Percentiles rank a stretch among this genome's conserved stretches.
Evolutionary conservation across 1,140 invertebrate genomes (phyloP).

Genomic region (Drosophila repleta): DNA sequence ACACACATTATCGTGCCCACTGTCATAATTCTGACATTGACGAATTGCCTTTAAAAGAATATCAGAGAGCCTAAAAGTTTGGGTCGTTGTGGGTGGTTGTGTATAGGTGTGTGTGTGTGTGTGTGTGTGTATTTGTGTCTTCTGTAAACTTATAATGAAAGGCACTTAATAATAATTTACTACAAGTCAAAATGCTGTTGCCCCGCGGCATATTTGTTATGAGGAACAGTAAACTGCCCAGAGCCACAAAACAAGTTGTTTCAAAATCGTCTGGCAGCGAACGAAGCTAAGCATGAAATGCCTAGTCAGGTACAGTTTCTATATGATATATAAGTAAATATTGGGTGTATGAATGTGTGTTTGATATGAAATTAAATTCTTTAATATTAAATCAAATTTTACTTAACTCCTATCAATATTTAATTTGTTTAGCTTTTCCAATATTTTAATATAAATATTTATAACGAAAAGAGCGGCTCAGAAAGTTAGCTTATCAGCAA

Average conservation of each 20-base stretch:
- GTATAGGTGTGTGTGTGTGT: background rate
- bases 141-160: conserved; percentile 61
- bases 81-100: background rate
- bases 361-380: background rate
- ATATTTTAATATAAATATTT: too few species aligned
- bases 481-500: too few species aligned
- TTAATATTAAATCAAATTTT: too few species aligned
- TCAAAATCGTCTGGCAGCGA: too few species aligned
- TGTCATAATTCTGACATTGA: conserved; percentile 78
- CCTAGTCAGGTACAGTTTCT: too few species aligned
- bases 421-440: too few species aligned
- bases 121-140: conserved; percentile 2
- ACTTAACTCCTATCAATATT: too few species aligned
- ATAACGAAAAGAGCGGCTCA: too few species aligned
- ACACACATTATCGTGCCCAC: conserved; percentile 49
- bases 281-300: too few species aligned
- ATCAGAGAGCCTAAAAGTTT: conserved; percentile 23
- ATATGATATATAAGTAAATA: too few species aligned
- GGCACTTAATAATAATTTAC: conserved; percentile 75
- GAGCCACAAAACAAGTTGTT: background rate
- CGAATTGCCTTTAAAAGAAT: conserved; percentile 63
- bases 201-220: conserved; percentile 18
- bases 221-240: background rate
- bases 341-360: too few species aligned
- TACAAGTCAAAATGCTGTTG: conserved; percentile 25